Percentiles rank a stretch among this genome's conserved stretches.
Conservation (phyloP, 2,797 vertebrate species). For the Peromyscus attwateri region DNA sequence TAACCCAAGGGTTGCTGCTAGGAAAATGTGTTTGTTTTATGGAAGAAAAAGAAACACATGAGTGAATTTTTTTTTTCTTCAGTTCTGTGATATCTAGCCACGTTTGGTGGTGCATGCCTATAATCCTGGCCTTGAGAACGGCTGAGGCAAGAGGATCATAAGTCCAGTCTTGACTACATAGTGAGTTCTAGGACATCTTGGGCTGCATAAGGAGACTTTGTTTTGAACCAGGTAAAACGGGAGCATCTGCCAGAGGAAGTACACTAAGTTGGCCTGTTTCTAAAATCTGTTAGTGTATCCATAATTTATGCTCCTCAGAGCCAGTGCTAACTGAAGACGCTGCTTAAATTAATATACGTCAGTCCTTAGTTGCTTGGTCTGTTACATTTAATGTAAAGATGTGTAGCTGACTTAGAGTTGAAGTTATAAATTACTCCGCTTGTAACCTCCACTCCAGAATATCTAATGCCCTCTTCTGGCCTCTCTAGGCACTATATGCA, state of each 20-base stretch:
- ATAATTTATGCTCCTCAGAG: not conserved
- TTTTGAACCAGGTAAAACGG: not conserved
- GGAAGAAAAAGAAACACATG: not conserved
- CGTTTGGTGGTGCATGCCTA: not conserved
- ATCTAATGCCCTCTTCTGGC: not conserved
- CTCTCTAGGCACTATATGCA: not conserved
- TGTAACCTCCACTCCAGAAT: not conserved
- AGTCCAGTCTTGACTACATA: not conserved
- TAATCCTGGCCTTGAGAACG: not conserved
- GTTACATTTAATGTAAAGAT: conserved; percentile 37
- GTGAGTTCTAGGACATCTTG: not conserved
- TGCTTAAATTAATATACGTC: not conserved
- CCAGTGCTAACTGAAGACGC: not conserved
- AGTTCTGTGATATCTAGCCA: not conserved
- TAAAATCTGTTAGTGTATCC: not conserved
- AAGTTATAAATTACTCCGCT: not conserved
- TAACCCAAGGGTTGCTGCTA: not conserved
- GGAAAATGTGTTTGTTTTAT: not conserved
- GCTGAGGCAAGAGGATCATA: not conserved
- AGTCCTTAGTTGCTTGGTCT: conserved; percentile 36
- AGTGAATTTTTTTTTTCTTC: not conserved
- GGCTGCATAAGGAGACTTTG: not conserved
- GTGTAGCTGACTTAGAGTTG: not conserved
- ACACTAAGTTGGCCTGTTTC: not conserved
- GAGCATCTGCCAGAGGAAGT: not conserved